phyloP scores from a whole-genome alignment of 2,797 vertebrate genomes.

The Cuculus canorus region DNA sequence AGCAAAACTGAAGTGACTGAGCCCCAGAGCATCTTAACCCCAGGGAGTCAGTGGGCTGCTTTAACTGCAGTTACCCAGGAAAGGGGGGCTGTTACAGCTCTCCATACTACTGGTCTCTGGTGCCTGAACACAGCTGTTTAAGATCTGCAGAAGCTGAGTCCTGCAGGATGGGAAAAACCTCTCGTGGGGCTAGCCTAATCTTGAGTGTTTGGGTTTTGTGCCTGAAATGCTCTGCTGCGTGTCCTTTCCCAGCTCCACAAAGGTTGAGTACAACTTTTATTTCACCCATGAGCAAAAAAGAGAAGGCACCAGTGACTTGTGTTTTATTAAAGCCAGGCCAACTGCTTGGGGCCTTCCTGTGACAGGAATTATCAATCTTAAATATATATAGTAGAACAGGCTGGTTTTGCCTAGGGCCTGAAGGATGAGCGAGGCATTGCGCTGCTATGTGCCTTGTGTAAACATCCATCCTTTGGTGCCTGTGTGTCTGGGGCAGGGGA shows the following conservation, averaged over 20 bases:
- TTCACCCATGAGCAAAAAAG: slow-evolving; percentile 9
- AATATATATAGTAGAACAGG: not conserved
- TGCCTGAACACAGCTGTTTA: not conserved
- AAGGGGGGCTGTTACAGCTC: not conserved
- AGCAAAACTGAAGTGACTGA: not conserved
- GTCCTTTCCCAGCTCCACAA: not conserved
- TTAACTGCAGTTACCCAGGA: not conserved
- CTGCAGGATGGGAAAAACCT: not conserved
- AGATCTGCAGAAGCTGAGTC: not conserved
- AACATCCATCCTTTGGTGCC: not conserved
- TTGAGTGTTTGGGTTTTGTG: accelerated
- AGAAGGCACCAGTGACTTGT: slow-evolving; percentile 24
- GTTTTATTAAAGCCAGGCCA: slow-evolving; percentile 63
- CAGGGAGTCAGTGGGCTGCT: not conserved
- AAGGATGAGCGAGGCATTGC: not conserved
- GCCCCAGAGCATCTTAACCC: not conserved
- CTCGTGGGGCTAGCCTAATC: not conserved
- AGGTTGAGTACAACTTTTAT: slow-evolving; percentile 7
- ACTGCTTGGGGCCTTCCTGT: slow-evolving; percentile 34
- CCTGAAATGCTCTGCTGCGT: not conserved
- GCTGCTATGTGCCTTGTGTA: not conserved
- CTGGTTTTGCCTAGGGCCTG: not conserved
- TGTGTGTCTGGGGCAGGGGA: not conserved
- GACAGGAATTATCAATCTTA: slow-evolving; percentile 58
- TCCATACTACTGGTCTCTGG: accelerated